A percentile compares a stretch with the other conserved stretches of the same genome.
Evolutionary conservation across 30 jellyfish, hydroid and myxozoan genomes (phyloP).

Genomic region (Pelagia noctiluca): DNA sequence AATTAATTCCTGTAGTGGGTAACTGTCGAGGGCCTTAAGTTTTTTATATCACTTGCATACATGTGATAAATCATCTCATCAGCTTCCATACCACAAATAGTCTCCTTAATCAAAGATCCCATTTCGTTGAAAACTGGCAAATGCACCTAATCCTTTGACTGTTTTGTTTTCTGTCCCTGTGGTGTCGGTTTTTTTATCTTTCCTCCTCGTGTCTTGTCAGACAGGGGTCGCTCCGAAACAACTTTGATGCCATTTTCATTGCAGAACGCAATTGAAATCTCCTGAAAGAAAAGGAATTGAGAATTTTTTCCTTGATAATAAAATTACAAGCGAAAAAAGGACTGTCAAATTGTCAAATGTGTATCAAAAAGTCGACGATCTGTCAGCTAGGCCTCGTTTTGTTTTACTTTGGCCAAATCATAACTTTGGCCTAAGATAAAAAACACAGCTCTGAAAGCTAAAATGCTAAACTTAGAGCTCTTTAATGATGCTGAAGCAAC

Average conservation of each 20-base stretch:
- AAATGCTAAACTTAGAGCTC: too few relatives aligned
- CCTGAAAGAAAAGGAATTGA: conserved; percentile 31
- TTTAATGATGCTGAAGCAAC: too few relatives aligned
- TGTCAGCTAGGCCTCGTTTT: too few relatives aligned
- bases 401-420: too few relatives aligned
- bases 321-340: conserved; percentile 11
- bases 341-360: not conserved
- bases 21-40: conserved; percentile 49
- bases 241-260: conserved; percentile 50
- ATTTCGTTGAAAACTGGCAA: conserved; percentile 26
- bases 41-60: conserved; percentile 36
- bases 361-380: conserved; percentile 11
- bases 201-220: conserved; percentile 16
- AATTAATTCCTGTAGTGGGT: conserved; percentile 32
- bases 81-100: conserved; percentile 39
- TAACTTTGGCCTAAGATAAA: too few relatives aligned
- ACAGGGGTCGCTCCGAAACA: conserved; percentile 27
- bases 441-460: too few relatives aligned
- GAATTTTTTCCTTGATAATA: not conserved
- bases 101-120: conserved; percentile 34
- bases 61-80: conserved; percentile 57
- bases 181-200: not conserved
- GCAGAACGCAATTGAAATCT: too few relatives aligned
- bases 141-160: not conserved
- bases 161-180: conserved; percentile 19